These are phyloP conservation scores for Turdus rufiventris DNA, from an alignment of 2,113 vertebrate species.

Conservation along the genomic window DNA sequence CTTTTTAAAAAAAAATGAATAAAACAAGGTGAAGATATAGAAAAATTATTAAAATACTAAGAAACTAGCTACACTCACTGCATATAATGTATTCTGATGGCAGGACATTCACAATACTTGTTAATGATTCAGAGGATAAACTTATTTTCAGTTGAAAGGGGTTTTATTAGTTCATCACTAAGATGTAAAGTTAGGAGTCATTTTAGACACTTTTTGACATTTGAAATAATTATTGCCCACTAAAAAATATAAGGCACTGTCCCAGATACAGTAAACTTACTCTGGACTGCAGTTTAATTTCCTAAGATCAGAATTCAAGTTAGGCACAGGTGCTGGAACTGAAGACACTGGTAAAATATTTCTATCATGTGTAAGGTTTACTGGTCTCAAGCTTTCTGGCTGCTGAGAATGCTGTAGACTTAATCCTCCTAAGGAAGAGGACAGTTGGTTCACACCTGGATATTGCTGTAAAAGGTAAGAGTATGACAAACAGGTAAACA, in stretches of 20 bases:
- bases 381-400: constrained; percentile 84
- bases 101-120: neutral
- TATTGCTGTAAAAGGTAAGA: constrained; percentile 75
- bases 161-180: neutral
- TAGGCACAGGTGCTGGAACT: constrained; percentile 84
- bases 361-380: constrained; percentile 91
- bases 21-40: neutral
- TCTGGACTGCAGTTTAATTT: constrained; percentile 95
- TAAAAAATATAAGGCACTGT: neutral
- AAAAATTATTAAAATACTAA: neutral
- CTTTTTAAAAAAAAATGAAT: neutral
- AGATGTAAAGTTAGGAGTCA: neutral
- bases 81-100: neutral
- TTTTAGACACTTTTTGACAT: neutral
- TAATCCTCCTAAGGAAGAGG: constrained; percentile 86
- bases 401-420: constrained; percentile 86
- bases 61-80: neutral
- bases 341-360: constrained; percentile 84
- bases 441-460: constrained; percentile 85
- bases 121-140: neutral
- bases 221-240: neutral
- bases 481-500: neutral
- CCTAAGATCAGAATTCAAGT: constrained; percentile 87
- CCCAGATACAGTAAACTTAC: constrained; percentile 75
- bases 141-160: neutral